Conservation (phyloP, 2,797 vertebrate species). For the Phoxinus dragarum region DNA sequence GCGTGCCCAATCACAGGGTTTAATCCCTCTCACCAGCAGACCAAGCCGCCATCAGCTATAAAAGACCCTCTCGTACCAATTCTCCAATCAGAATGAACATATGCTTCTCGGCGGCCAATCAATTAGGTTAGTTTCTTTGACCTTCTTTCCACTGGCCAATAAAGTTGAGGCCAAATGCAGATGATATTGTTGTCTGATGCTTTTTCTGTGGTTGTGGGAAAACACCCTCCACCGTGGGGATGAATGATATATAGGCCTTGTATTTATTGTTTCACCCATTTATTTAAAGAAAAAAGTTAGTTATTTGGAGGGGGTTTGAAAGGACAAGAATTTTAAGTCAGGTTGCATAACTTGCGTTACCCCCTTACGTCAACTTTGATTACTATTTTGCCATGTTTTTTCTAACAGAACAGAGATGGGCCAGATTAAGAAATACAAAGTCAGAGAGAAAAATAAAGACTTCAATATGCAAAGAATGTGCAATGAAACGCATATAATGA, state of each 20-base stretch:
- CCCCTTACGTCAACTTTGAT: neutral
- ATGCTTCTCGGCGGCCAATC: conserved; percentile 58
- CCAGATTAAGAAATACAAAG: neutral
- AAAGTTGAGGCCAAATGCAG: conserved; percentile 44
- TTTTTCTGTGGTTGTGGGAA: conserved; percentile 30
- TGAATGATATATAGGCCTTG: neutral
- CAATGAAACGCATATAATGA: neutral
- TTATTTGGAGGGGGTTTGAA: neutral
- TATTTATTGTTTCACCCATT: neutral
- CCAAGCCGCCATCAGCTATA: conserved; percentile 31
- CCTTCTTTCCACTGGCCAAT: conserved; percentile 65
- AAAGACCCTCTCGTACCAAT: neutral
- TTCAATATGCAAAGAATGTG: neutral
- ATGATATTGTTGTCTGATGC: conserved; percentile 24
- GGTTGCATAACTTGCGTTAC: neutral
- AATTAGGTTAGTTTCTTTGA: conserved; percentile 47
- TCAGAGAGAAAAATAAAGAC: neutral
- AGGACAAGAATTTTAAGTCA: neutral
- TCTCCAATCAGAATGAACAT: conserved; percentile 36
- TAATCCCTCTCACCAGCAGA: conserved; percentile 74
- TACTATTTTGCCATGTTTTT: neutral
- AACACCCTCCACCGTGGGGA: neutral
- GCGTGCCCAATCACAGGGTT: conserved; percentile 73
- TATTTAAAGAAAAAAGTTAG: conserved; percentile 17
- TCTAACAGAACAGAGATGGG: neutral